Evolutionary conservation across 2,113 vertebrate species (phyloP).

Genomic region (Carollia perspicillata): DNA sequence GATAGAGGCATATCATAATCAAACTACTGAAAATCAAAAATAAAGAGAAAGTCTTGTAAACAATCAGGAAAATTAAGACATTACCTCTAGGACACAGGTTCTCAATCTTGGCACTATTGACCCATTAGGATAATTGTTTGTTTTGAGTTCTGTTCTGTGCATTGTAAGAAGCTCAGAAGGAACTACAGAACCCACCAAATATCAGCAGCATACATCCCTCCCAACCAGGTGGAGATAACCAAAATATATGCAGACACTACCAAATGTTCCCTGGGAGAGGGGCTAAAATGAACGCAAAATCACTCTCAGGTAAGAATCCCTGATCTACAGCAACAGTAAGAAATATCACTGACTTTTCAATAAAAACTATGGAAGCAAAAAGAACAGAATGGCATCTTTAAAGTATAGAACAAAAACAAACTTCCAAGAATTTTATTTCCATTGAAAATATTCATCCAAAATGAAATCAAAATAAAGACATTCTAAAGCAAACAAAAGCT

Average conservation of each 20-base stretch:
- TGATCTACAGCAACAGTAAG: background rate
- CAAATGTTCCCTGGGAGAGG: background rate
- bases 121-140: background rate
- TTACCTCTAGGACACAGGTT: background rate
- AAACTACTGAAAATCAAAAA: background rate
- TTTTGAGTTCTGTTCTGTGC: background rate
- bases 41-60: background rate
- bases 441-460: background rate
- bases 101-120: background rate
- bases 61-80: background rate
- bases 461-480: background rate
- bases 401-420: background rate
- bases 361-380: background rate
- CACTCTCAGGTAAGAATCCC: background rate
- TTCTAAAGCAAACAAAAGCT: background rate
- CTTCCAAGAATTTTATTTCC: background rate
- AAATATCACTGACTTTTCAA: background rate
- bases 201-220: background rate
- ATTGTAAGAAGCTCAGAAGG: background rate
- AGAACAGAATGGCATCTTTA: background rate
- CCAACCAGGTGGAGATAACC: background rate
- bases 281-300: background rate
- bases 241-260: background rate
- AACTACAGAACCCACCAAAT: background rate
- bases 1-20: background rate